Percentiles rank a stretch among this genome's conserved stretches.
Evolutionary conservation across 30 jellyfish, hydroid and myxozoan genomes (phyloP).

Genomic region (Aurelia sp.): DNA sequence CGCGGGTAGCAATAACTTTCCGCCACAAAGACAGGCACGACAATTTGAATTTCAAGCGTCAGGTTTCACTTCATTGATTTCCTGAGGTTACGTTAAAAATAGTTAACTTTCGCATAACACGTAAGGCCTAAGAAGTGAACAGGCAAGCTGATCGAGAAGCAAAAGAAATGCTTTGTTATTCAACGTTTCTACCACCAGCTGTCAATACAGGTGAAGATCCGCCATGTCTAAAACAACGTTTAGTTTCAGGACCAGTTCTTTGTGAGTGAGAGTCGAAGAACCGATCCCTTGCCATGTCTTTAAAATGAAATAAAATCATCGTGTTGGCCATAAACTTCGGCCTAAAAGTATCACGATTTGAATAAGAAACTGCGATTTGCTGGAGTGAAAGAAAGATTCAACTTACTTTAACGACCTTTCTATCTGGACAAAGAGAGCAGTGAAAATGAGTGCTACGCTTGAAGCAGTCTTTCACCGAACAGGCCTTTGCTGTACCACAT

Average conservation of each 20-base stretch:
- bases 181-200: slow-evolving; percentile 66
- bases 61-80: slow-evolving; percentile 3
- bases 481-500: slow-evolving; percentile 79
- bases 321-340: too few relatives aligned
- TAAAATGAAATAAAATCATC: too few relatives aligned
- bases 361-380: slow-evolving; percentile 3
- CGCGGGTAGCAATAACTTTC: too few relatives aligned
- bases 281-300: too few relatives aligned
- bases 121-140: too few relatives aligned
- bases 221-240: slow-evolving; percentile 61
- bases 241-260: slow-evolving; percentile 13
- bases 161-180: slow-evolving; percentile 54
- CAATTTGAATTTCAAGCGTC: slow-evolving; percentile 1
- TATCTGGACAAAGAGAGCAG: slow-evolving; percentile 78
- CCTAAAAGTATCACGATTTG: neutral
- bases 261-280: too few relatives aligned
- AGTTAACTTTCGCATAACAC: too few relatives aligned
- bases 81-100: neutral
- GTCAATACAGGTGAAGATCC: slow-evolving; percentile 72
- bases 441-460: slow-evolving; percentile 72
- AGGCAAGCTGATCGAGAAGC: neutral
- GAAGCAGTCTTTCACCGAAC: slow-evolving; percentile 78
- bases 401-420: slow-evolving; percentile 68
- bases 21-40: too few relatives aligned
- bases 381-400: neutral